Percentiles rank a stretch among this genome's conserved stretches.
phyloP scores from a whole-genome alignment of 1,140 invertebrate genomes.

The Dendrolimus punctatus region DNA sequence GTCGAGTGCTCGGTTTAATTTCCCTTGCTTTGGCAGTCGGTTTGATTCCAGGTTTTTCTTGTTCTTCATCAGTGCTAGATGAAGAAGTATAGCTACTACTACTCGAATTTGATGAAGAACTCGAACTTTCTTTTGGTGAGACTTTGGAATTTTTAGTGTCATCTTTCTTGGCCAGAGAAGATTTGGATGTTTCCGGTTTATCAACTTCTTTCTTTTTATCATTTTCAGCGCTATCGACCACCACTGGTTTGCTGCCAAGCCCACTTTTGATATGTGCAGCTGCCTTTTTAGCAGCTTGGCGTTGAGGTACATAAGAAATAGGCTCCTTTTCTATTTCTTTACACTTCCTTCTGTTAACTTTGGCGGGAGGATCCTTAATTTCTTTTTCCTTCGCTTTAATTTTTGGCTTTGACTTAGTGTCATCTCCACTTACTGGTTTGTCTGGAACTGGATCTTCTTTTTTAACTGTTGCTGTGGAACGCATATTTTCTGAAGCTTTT shows the following conservation, averaged over 20 bases:
- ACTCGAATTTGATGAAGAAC: slow-evolving; percentile 61
- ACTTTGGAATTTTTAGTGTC: slow-evolving; percentile 47
- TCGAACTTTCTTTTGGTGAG: slow-evolving; percentile 55
- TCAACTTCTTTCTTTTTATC: slow-evolving; percentile 62
- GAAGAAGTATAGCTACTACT: slow-evolving; percentile 68
- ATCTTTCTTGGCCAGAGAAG: slow-evolving; percentile 43
- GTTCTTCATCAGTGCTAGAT: slow-evolving; percentile 69
- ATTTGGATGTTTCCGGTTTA: slow-evolving; percentile 35
- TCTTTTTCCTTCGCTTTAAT: slow-evolving; percentile 55
- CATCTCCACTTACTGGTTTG: slow-evolving; percentile 47
- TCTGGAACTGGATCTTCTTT: slow-evolving; percentile 55
- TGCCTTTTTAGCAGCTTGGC: slow-evolving; percentile 92
- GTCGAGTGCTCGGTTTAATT: slow-evolving; percentile 48
- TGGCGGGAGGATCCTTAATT: slow-evolving; percentile 37
- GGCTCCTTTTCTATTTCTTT: slow-evolving; percentile 77
- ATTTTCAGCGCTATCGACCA: slow-evolving; percentile 60
- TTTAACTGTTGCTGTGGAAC: slow-evolving; percentile 69
- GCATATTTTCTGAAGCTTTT: slow-evolving; percentile 91
- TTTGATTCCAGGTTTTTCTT: slow-evolving; percentile 52
- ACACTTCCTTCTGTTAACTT: slow-evolving; percentile 73
- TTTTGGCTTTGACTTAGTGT: slow-evolving; percentile 56
- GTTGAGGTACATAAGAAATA: slow-evolving; percentile 88
- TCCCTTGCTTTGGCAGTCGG: slow-evolving; percentile 55
- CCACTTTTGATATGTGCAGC: slow-evolving; percentile 91
- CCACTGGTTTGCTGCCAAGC: slow-evolving; percentile 74